Evolutionary conservation across 2,113 vertebrate genomes (phyloP).

Genomic region (Trogon melanurus): DNA sequence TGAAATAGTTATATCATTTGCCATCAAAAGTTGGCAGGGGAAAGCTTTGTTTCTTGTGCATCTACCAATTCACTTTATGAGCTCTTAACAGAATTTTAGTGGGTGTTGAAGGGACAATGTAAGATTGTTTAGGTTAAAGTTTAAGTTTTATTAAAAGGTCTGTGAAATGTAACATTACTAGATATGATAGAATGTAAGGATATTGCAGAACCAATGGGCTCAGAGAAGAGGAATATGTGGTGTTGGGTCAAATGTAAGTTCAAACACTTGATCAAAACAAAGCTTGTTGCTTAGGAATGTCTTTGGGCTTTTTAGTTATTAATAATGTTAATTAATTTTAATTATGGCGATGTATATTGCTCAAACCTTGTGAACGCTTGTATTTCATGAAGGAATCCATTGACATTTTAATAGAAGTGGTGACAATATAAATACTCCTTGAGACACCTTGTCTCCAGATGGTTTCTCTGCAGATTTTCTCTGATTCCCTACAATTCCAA

Average conservation of each 20-base stretch:
- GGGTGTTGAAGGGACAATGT: not conserved
- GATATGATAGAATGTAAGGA: not conserved
- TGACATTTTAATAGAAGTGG: conserved; percentile 33
- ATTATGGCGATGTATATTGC: not conserved
- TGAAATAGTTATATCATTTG: not conserved
- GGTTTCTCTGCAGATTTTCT: conserved; percentile 33
- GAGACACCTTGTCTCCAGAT: conserved; percentile 47
- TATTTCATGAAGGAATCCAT: conserved; percentile 3
- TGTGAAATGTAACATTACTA: not conserved
- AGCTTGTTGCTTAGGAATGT: not conserved
- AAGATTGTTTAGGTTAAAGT: not conserved
- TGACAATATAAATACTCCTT: conserved; percentile 46
- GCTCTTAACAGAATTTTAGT: not conserved
- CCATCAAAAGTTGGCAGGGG: not conserved
- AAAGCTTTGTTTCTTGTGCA: not conserved
- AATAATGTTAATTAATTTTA: no score
- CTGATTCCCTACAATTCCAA: conserved; percentile 32
- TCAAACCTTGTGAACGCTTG: not conserved
- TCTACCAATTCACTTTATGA: not conserved
- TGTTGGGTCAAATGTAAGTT: not conserved
- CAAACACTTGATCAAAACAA: not conserved
- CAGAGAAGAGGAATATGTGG: not conserved
- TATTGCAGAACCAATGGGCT: not conserved
- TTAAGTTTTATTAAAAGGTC: not conserved
- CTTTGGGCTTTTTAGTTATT: not conserved